Evolutionary conservation across 2,888 invertebrate species (phyloP).

Genomic region (Drosophila acutilabella): DNA sequence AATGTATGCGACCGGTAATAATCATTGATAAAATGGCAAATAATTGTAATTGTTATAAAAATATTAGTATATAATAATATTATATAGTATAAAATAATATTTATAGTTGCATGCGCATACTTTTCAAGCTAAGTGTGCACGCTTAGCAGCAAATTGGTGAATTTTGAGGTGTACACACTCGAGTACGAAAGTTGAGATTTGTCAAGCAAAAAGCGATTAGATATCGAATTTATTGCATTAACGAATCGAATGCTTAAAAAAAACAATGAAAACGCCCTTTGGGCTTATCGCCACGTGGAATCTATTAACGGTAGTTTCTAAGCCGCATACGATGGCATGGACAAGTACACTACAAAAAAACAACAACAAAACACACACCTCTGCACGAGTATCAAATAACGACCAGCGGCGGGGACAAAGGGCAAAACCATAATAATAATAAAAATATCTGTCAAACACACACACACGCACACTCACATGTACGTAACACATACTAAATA

Average conservation of each 20-base stretch:
- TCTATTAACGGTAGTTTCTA: constrained; percentile 17
- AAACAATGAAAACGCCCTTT: constrained; percentile 30
- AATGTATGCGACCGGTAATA: background rate
- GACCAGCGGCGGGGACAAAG: background rate
- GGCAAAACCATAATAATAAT: background rate
- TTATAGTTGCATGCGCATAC: too few species aligned
- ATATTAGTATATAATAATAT: too few species aligned
- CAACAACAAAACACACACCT: background rate
- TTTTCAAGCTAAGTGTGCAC: background rate
- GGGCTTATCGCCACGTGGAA: constrained; percentile 26
- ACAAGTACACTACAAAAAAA: background rate
- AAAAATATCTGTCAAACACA: background rate
- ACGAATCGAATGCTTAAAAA: constrained; percentile 24
- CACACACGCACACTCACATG: background rate
- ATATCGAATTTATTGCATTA: constrained; percentile 35
- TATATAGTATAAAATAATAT: too few species aligned
- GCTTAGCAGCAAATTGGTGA: constrained; percentile 3
- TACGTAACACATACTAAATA: too few species aligned
- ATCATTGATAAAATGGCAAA: background rate
- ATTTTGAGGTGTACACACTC: constrained; percentile 10
- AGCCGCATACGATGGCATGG: background rate
- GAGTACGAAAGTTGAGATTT: constrained; percentile 7
- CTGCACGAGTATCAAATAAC: background rate
- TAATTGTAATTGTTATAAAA: too few species aligned
- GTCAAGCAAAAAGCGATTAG: constrained; percentile 28